Evolutionary conservation across 2,113 vertebrate species (phyloP), one percentile per base, ranked within the genome.

Genomic region (Rafetus swinhoei): DNA sequence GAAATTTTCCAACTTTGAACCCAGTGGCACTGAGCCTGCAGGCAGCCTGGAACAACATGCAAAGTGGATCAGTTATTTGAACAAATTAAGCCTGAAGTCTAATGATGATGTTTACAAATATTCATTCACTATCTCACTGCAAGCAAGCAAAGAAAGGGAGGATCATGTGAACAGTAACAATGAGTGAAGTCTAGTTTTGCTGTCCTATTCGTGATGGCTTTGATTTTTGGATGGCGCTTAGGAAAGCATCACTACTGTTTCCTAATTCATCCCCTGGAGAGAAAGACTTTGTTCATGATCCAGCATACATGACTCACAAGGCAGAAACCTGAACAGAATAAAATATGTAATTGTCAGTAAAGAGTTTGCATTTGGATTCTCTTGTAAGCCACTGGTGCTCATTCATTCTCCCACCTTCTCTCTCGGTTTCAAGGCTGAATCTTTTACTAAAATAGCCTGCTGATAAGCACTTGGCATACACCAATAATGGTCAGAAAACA

Each of bases 161-260:
- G 35, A 6, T 77, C 39, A 27, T 50, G 15, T 25, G 74, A 77
- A 53, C 7, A 25, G 59, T 1, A 81, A 29, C 4, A 50, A 4
- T 7, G 2, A 87, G 27, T 1, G 0, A 0, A 84, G 8, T 21
- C 55, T 85, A 2, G 18, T 11, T 45, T 35, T 55, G 55, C 52
- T 45, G 25, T 27, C 3, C 7, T 56, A 77, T 27, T 35, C 85
- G 56, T 54, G 18, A 32, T 83, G 72, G 52, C 10, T 7, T 0
- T 0, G 15, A 4, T 35, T 87, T 84, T n/a, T 27, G 32, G 29
- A 35, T 53, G 62, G 77, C 87, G 39, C 21, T 55, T 86, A 79
- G n/a, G 11, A 84, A 76, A 55, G 0, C 18, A 2, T 18, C 22
- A 9, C 8, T 60, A 19, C 79, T 52, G 24, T 65, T 57, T 82